Conservation (phyloP, 2,888 invertebrate genomes). For the Zhuqinia jingwanae region DNA sequence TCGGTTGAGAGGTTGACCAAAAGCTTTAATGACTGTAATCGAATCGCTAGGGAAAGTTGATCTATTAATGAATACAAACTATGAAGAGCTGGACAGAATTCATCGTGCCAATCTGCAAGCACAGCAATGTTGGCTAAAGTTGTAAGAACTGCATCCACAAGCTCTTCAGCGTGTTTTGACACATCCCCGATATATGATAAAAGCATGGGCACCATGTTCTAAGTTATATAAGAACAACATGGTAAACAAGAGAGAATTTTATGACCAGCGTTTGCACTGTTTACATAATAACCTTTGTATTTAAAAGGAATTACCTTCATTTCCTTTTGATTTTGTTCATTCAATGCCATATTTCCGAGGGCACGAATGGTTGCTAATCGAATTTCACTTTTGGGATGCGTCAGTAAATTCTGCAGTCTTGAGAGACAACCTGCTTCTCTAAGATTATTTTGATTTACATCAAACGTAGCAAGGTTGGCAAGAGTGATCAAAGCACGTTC, state of each 20-base stretch:
- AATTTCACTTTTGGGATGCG: constrained; percentile 81
- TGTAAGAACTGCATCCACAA: constrained; percentile 82
- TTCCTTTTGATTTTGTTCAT: constrained; percentile 82
- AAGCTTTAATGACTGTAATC: constrained; percentile 83
- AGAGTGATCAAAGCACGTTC: constrained; percentile 81
- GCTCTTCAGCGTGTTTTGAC: constrained; percentile 80
- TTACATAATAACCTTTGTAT: background rate
- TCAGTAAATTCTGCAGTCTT: constrained; percentile 81
- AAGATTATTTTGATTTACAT: constrained; percentile 81
- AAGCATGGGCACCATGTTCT: constrained; percentile 82
- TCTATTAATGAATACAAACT: constrained; percentile 82
- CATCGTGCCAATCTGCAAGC: constrained; percentile 82
- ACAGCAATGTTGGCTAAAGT: constrained; percentile 83
- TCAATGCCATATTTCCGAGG: constrained; percentile 83
- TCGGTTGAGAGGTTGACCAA: constrained; percentile 84
- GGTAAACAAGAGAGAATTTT: background rate
- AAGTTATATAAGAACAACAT: constrained; percentile 67
- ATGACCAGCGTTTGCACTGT: background rate
- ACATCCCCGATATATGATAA: constrained; percentile 81
- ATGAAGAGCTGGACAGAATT: constrained; percentile 82
- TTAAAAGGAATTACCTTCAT: constrained; percentile 81
- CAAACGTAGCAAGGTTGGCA: constrained; percentile 79
- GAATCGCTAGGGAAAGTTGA: constrained; percentile 81
- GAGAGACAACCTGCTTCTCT: constrained; percentile 83
- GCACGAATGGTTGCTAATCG: constrained; percentile 82